Percentiles rank a stretch among this genome's conserved stretches.
Conservation (phyloP, 2,888 invertebrate species). For the Labia minor region DNA sequence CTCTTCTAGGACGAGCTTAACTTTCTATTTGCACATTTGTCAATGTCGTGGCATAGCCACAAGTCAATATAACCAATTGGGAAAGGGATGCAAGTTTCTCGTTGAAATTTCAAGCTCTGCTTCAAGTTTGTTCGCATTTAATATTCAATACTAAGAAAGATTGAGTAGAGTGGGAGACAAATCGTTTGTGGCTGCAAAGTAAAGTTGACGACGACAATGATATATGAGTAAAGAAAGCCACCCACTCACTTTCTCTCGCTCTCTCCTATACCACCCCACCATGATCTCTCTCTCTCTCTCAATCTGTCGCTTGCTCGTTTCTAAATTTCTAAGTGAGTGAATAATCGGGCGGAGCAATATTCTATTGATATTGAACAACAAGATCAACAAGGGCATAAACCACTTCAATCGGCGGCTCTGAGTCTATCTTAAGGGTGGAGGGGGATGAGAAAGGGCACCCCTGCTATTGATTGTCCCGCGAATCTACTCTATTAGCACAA, state of each 20-base stretch:
- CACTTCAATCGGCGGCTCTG: not conserved
- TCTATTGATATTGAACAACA: conserved; percentile 8
- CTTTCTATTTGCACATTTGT: too few species aligned
- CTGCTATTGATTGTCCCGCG: not conserved
- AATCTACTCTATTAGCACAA: not conserved
- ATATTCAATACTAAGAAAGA: not conserved
- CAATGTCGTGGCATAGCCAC: not conserved
- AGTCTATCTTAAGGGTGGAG: not conserved
- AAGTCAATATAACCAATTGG: not conserved
- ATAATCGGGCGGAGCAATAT: conserved; percentile 13
- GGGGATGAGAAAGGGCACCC: not conserved
- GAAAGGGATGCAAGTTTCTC: not conserved
- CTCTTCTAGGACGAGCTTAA: too few species aligned
- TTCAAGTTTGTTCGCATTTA: not conserved
- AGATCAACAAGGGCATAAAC: conserved; percentile 7
- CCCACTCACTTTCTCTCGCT: too few species aligned
- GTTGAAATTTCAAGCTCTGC: not conserved
- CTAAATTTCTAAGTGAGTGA: conserved; percentile 1
- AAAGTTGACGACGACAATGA: not conserved
- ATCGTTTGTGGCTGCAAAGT: conserved; percentile 7
- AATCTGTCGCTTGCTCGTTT: not conserved
- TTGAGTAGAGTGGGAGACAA: not conserved
- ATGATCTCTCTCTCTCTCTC: not conserved
- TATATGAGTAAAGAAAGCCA: not conserved
- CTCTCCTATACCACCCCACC: too few species aligned